A percentile compares a stretch with the other conserved stretches of the same genome.
Evolutionary conservation across 1,140 invertebrate genomes (phyloP).

Genomic region (Penaeus indicus): DNA sequence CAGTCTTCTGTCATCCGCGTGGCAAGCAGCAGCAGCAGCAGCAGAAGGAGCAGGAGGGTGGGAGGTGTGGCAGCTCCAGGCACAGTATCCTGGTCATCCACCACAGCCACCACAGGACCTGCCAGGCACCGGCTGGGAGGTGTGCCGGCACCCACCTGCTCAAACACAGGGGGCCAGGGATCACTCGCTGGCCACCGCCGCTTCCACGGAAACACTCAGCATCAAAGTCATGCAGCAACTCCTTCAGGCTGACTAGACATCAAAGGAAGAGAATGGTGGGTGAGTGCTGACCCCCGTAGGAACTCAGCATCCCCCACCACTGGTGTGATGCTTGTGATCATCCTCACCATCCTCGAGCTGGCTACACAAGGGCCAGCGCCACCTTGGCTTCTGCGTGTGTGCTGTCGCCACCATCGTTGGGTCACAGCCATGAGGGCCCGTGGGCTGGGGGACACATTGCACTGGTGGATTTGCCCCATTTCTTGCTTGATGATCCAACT

Average conservation of each 20-base stretch:
- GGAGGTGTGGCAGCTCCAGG: slow-evolving; percentile 41
- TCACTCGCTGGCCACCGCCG: slow-evolving; percentile 52
- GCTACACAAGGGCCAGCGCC: slow-evolving; percentile 54
- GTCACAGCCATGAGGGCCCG: slow-evolving; percentile 54
- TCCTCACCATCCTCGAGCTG: slow-evolving; percentile 51
- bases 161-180: slow-evolving; percentile 38
- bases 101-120: slow-evolving; percentile 45
- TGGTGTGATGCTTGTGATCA: slow-evolving; percentile 50
- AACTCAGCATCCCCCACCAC: slow-evolving; percentile 44
- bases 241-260: slow-evolving; percentile 65
- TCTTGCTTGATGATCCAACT: slow-evolving; percentile 36
- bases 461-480: slow-evolving; percentile 47
- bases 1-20: slow-evolving; percentile 58
- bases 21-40: slow-evolving; percentile 57
- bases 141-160: slow-evolving; percentile 44
- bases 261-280: slow-evolving; percentile 64
- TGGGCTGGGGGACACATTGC: slow-evolving; percentile 53
- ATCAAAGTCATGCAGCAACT: slow-evolving; percentile 65
- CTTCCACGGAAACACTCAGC: slow-evolving; percentile 62
- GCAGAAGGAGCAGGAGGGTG: slow-evolving; percentile 42
- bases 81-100: slow-evolving; percentile 31
- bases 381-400: slow-evolving; percentile 53
- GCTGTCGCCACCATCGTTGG: slow-evolving; percentile 58
- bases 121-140: slow-evolving; percentile 43
- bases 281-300: slow-evolving; percentile 42